Conservation (phyloP, 2,888 invertebrate genomes). For the Digitonthophagus gazella region DNA sequence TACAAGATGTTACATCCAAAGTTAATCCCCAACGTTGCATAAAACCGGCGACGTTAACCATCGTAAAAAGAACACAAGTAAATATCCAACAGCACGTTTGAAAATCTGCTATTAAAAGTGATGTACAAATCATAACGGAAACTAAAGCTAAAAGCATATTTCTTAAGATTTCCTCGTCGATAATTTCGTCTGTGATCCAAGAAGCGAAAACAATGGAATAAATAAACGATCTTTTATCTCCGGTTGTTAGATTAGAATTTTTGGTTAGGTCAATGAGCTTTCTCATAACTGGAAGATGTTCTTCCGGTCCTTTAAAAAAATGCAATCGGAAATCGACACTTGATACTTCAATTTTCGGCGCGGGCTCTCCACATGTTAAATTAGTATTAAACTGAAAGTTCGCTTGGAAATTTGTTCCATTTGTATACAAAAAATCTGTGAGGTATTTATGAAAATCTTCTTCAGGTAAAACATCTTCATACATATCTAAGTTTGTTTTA, state of each 20-base stretch:
- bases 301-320: conserved; percentile 60
- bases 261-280: conserved; percentile 58
- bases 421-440: conserved; percentile 68
- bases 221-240: conserved; percentile 62
- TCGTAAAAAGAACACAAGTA: conserved; percentile 69
- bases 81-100: conserved; percentile 79
- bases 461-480: conserved; percentile 51
- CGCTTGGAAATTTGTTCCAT: conserved; percentile 66
- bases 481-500: conserved; percentile 57
- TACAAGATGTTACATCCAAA: conserved; percentile 78
- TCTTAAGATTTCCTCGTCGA: conserved; percentile 71
- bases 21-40: conserved; percentile 82
- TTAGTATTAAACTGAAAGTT: conserved; percentile 64
- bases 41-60: conserved; percentile 71
- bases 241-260: conserved; percentile 59
- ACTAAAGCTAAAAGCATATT: conserved; percentile 73
- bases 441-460: conserved; percentile 61
- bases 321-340: conserved; percentile 64
- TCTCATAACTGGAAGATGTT: conserved; percentile 75
- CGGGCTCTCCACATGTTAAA: conserved; percentile 62
- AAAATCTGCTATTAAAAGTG: conserved; percentile 71
- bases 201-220: conserved; percentile 69
- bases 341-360: conserved; percentile 60
- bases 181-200: conserved; percentile 78
- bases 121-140: conserved; percentile 78